A percentile compares a stretch with the other conserved stretches of the same genome.
Evolutionary conservation across 2,888 invertebrate genomes (phyloP).

Genomic region (Polymixis lichenea): DNA sequence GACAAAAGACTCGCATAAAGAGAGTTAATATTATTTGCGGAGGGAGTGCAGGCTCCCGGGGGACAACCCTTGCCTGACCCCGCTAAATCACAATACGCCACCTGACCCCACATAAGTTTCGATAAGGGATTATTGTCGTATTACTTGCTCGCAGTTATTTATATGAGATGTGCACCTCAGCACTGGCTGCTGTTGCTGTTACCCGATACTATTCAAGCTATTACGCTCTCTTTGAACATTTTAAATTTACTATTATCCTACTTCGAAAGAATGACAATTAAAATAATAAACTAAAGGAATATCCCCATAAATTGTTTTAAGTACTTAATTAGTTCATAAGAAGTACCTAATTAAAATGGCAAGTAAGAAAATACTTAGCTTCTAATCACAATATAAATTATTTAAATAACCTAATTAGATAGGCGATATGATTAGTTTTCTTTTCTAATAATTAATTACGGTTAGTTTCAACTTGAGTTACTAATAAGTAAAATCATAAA

Average conservation of each 20-base stretch:
- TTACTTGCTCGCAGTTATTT: constrained; percentile 70
- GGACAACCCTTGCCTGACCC: constrained; percentile 68
- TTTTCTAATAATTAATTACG: background rate
- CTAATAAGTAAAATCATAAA: background rate
- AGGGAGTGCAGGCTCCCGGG: constrained; percentile 66
- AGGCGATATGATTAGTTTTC: background rate
- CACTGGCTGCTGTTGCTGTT: background rate
- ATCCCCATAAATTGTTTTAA: background rate
- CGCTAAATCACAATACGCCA: constrained; percentile 71
- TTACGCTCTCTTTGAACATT: background rate
- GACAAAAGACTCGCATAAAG: constrained; percentile 77
- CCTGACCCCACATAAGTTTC: constrained; percentile 74
- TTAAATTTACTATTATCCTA: background rate
- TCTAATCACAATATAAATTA: constrained; percentile 40
- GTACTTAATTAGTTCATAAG: constrained; percentile 20
- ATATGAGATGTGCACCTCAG: constrained; percentile 44
- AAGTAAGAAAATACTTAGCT: constrained; percentile 2
- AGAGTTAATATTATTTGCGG: constrained; percentile 82
- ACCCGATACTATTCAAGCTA: constrained; percentile 5
- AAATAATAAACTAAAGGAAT: constrained; percentile 7
- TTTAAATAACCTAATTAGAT: constrained; percentile 35
- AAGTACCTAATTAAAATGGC: constrained; percentile 21
- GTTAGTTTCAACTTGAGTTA: constrained; percentile 6
- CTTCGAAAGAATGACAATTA: constrained; percentile 3
- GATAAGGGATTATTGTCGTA: constrained; percentile 76